These are phyloP conservation scores for Ceratothoa steindachneri DNA, from an alignment of 2,888 invertebrate genomes.

Conservation along the genomic window DNA sequence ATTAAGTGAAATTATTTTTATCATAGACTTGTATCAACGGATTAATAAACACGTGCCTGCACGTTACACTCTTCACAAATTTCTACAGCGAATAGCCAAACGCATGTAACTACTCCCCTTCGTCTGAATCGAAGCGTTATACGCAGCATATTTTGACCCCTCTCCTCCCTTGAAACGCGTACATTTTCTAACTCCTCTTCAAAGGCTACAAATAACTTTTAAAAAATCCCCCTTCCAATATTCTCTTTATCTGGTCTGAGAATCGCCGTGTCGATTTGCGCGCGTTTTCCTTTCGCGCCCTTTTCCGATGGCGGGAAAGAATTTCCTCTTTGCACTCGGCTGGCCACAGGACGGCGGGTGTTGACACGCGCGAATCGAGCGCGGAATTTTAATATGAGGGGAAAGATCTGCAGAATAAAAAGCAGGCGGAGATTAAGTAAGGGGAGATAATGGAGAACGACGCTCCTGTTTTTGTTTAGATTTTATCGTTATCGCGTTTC, in stretches of 20 bases:
- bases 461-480: slow-evolving; percentile 7
- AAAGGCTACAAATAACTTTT: background rate
- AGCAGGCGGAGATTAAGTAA: slow-evolving; percentile 15
- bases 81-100: no score
- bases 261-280: background rate
- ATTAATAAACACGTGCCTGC: no score
- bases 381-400: slow-evolving; percentile 12
- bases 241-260: background rate
- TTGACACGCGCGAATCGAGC: slow-evolving; percentile 3
- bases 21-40: no score
- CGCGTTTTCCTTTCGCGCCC: slow-evolving; percentile 7
- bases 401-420: slow-evolving; percentile 11
- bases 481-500: slow-evolving; percentile 10
- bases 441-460: slow-evolving; percentile 12
- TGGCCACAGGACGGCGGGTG: slow-evolving; percentile 7
- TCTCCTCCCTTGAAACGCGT: no score
- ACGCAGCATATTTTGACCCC: no score
- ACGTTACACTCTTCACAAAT: no score
- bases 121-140: no score
- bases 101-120: no score
- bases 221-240: background rate
- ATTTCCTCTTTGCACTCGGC: slow-evolving; percentile 1
- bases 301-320: slow-evolving; percentile 2
- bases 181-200: background rate
- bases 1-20: no score